A percentile compares a stretch with the other conserved stretches of the same genome.
Evolutionary conservation across 2,888 invertebrate species (phyloP).

Genomic region (Drosophila picticornis): DNA sequence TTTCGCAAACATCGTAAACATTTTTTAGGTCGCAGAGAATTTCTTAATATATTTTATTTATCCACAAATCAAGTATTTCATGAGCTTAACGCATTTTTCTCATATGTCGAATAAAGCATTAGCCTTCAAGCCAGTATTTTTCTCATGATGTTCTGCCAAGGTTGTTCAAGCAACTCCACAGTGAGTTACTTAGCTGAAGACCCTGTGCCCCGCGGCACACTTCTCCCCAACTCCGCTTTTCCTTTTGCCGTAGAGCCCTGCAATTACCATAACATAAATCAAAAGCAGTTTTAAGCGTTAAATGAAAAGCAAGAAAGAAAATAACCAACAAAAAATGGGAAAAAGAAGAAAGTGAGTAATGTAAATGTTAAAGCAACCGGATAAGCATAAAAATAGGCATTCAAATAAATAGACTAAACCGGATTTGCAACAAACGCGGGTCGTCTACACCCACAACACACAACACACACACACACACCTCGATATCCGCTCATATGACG

Average conservation of each 20-base stretch:
- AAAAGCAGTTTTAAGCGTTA: constrained; percentile 54
- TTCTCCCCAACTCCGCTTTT: background rate
- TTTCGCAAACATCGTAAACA: background rate
- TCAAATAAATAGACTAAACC: constrained; percentile 76
- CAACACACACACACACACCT: constrained; percentile 35
- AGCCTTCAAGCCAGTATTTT: background rate
- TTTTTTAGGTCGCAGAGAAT: background rate
- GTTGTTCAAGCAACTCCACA: constrained; percentile 18
- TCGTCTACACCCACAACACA: constrained; percentile 41
- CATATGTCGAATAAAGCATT: background rate
- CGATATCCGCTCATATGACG: constrained; percentile 66
- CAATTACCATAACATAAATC: constrained; percentile 80
- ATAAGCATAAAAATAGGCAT: constrained; percentile 76
- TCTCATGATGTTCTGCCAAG: background rate
- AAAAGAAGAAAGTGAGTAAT: constrained; percentile 35
- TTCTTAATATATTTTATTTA: background rate
- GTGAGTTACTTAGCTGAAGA: constrained; percentile 24
- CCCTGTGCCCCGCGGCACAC: background rate
- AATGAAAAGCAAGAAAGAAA: constrained; percentile 23
- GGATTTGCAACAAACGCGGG: constrained; percentile 68
- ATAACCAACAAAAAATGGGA: background rate
- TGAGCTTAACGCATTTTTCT: background rate
- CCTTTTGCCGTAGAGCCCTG: constrained; percentile 18
- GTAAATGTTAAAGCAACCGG: constrained; percentile 64
- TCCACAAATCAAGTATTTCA: background rate